Conservation (phyloP, 1,140 invertebrate species). For the Ooceraea biroi region DNA sequence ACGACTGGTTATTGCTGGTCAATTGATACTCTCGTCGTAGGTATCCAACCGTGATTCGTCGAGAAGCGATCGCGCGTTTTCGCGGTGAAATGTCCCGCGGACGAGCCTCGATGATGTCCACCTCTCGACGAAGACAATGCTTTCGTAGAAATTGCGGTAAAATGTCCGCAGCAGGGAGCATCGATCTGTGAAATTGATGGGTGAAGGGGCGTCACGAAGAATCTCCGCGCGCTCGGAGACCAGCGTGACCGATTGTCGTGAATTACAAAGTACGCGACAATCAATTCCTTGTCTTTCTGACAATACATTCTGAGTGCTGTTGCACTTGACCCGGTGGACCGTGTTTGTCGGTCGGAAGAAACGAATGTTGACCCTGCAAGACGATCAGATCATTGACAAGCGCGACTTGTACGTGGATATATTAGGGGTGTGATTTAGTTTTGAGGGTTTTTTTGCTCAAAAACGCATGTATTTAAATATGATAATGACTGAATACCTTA, state of each 20-base stretch:
- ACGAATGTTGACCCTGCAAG: no score
- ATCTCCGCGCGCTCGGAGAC: background rate
- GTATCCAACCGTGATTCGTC: conserved; percentile 53
- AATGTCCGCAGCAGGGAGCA: conserved; percentile 26
- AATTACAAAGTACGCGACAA: background rate
- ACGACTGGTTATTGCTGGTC: conserved; percentile 59
- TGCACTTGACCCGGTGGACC: no score
- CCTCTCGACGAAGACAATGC: conserved; percentile 55
- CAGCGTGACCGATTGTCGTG: conserved; percentile 1
- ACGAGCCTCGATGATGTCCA: background rate
- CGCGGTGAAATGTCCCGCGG: conserved; percentile 8
- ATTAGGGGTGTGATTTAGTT: no score
- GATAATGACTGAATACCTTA: no score
- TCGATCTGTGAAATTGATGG: conserved; percentile 66
- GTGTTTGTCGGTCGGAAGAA: no score
- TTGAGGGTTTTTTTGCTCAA: no score
- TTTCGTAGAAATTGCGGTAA: conserved; percentile 53
- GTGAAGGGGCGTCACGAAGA: background rate
- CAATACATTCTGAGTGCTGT: no score
- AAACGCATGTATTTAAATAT: no score
- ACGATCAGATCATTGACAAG: no score
- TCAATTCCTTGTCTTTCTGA: background rate
- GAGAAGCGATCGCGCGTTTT: conserved; percentile 16
- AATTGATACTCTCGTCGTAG: conserved; percentile 53
- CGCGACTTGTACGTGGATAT: no score